These are phyloP conservation scores for Dasypus novemcinctus DNA, from an alignment of 2,113 vertebrate genomes.

Conservation along the genomic window DNA sequence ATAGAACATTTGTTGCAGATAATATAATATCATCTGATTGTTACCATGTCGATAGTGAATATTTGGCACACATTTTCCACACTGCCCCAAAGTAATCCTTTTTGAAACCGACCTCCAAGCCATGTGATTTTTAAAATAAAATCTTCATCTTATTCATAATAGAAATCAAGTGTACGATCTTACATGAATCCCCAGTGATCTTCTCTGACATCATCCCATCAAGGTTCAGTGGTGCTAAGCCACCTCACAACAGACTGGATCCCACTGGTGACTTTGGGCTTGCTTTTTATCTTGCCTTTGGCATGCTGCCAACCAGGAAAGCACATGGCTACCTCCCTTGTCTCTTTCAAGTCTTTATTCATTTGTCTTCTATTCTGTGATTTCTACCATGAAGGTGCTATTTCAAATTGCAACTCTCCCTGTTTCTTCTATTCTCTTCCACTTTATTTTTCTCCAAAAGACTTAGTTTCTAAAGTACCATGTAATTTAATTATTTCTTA, in stretches of 20 bases:
- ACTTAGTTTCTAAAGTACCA: too few relatives aligned
- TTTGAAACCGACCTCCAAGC: background rate
- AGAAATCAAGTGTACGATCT: background rate
- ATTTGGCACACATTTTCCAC: too few relatives aligned
- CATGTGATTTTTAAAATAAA: background rate
- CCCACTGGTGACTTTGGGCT: background rate
- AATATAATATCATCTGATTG: too few relatives aligned
- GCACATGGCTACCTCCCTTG: background rate
- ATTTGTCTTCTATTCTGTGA: background rate
- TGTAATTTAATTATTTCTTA: background rate
- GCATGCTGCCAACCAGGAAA: background rate
- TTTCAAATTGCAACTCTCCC: background rate
- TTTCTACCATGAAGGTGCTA: background rate
- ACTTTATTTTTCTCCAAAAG: background rate
- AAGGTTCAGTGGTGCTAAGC: background rate
- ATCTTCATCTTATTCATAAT: background rate
- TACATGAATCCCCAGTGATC: background rate
- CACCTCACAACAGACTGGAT: background rate
- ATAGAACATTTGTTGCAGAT: too few relatives aligned
- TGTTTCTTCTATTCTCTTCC: background rate
- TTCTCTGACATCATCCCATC: background rate
- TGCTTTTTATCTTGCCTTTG: background rate
- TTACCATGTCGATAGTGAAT: too few relatives aligned
- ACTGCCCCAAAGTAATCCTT: background rate
- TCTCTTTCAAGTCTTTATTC: background rate